Evolutionary conservation across 2,888 invertebrate species (phyloP).

Genomic region (Argynnis bischoffii): DNA sequence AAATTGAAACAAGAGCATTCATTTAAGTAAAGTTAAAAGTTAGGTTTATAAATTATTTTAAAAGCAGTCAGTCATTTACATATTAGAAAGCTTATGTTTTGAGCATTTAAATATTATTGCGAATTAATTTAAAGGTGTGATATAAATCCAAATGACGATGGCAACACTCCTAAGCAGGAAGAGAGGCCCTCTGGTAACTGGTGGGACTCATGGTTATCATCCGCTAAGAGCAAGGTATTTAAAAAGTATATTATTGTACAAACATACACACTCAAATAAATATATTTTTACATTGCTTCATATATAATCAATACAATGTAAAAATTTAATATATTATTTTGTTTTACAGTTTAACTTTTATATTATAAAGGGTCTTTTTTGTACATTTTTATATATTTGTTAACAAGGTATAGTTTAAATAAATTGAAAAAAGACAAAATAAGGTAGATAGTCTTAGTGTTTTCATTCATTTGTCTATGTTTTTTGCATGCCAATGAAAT

Average conservation of each 20-base stretch:
- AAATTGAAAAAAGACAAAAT: too few species aligned
- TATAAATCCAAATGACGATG: conserved; percentile 55
- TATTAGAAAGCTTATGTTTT: too few species aligned
- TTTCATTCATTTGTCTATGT: too few species aligned
- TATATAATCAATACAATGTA: background rate
- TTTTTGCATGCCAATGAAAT: too few species aligned
- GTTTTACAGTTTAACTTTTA: too few species aligned
- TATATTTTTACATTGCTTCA: background rate
- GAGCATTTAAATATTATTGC: conserved; percentile 27
- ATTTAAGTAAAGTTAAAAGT: too few species aligned
- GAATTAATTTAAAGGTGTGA: conserved; percentile 45
- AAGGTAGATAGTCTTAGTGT: too few species aligned
- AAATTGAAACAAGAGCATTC: too few species aligned
- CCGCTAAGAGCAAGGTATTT: conserved; percentile 81
- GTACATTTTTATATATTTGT: background rate
- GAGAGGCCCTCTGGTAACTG: conserved; percentile 69
- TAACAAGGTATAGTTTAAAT: background rate
- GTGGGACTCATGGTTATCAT: conserved; percentile 83
- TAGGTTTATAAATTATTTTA: too few species aligned
- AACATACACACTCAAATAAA: background rate
- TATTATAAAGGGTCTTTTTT: background rate
- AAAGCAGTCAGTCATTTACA: too few species aligned
- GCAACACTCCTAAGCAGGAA: conserved; percentile 52
- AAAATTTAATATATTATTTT: too few species aligned
- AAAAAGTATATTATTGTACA: background rate